Base-by-base conservation (phyloP, 2,113 vertebrate genomes). In the Ancistrus triradiatus region DNA sequence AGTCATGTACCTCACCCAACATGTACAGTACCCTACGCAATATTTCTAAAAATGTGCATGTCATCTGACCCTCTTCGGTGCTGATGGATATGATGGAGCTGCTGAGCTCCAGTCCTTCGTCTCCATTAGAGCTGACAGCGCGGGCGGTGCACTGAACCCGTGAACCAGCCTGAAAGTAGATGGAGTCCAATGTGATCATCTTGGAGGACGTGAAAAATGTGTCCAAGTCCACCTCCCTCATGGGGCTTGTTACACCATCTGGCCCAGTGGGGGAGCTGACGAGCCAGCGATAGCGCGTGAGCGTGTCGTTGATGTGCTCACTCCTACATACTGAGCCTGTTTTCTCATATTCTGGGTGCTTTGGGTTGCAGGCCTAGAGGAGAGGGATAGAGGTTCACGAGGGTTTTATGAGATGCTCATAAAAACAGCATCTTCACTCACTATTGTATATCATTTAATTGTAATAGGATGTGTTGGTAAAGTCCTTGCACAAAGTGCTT, bases 201-300 rank as follows among this genome's bases (percentile, higher is more conserved):
- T 96, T 98, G 68, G 95, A 93, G 6, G 95, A 95, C 0, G 95
- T 94, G 57, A 98, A 96, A 83, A 97, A 98, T 11, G 95, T 98
- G 77, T 98, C 91, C 14, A 92, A 93, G 84, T 97, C 93, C 58
- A 92, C 86, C 73, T 97, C 95, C 66, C 81, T 89, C 92, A 98
- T 91, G 74, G 93, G 93, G 72, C 91, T 92, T 66, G 92, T 92
- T 58, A 97, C 90, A 0, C 94, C 91, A 8, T 95, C 91, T 0
- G 89, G 82, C 42, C 95, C 88, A 0, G 88, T 80, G 1, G 95
- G 93, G 25, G 93, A 91, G 1, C 93, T 92, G 11, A 90, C 83
- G 42, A 97, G 89, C 95, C 95, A 98, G 57, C 93, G 86, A 84
- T 97, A 98, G 18, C 18, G 88, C 9, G 92, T 95, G 78, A 95